phyloP scores from a whole-genome alignment of 2,888 invertebrate species.

The Hirtodrosophila confusa region DNA sequence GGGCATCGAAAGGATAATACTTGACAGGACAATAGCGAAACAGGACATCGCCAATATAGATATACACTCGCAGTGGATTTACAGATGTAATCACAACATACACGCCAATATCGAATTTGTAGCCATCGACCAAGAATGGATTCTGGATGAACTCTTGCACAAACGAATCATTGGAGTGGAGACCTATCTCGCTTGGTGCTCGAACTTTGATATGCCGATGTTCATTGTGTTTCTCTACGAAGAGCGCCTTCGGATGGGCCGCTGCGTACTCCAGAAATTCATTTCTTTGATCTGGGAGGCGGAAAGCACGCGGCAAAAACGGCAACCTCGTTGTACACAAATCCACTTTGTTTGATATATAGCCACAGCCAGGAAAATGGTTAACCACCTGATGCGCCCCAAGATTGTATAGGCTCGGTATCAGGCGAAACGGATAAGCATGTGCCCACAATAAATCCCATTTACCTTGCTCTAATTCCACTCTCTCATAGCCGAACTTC shows the following conservation, averaged over 20 bases:
- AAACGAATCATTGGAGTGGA: constrained; percentile 90
- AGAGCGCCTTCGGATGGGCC: constrained; percentile 88
- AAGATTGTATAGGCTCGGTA: constrained; percentile 86
- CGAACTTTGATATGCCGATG: constrained; percentile 94
- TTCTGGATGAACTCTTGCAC: constrained; percentile 95
- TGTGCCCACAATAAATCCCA: constrained; percentile 98
- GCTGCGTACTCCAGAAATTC: constrained; percentile 89
- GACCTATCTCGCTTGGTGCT: constrained; percentile 88
- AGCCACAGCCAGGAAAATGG: constrained; percentile 97
- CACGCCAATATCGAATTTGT: constrained; percentile 98
- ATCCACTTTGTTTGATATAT: constrained; percentile 95
- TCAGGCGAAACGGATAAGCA: constrained; percentile 91
- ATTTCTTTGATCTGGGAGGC: constrained; percentile 90
- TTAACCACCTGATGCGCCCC: constrained; percentile 92
- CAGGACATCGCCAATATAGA: constrained; percentile 94
- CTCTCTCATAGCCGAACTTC: constrained; percentile 89
- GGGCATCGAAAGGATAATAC: constrained; percentile 95
- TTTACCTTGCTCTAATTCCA: constrained; percentile 85
- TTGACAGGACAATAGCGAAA: constrained; percentile 95
- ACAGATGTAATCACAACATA: constrained; percentile 96
- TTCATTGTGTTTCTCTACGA: constrained; percentile 96
- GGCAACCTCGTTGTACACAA: constrained; percentile 91
- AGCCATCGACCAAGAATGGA: constrained; percentile 95
- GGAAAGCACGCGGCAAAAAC: constrained; percentile 94
- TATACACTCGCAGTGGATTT: constrained; percentile 94